These are phyloP conservation scores for Dicerorhinus sumatrensis DNA, from an alignment of 2,113 vertebrate genomes.

Conservation along the genomic window DNA sequence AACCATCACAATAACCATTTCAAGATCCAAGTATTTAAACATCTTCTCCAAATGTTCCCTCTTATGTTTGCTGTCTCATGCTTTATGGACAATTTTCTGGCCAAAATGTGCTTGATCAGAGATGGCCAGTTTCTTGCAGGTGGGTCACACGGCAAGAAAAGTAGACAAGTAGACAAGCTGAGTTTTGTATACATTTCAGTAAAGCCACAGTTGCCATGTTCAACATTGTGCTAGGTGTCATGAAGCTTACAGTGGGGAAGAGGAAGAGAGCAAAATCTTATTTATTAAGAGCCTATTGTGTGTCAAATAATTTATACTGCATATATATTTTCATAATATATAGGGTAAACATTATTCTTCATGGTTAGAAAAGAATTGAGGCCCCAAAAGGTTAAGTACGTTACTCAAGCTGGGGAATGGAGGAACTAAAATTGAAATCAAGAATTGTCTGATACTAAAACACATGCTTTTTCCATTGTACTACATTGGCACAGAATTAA, in stretches of 20 bases:
- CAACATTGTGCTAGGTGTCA: neutral
- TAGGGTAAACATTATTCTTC: neutral
- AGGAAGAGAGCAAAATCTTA: neutral
- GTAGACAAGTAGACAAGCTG: neutral
- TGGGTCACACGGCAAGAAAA: neutral
- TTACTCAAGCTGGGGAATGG: neutral
- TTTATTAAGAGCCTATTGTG: neutral
- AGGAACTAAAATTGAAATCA: neutral
- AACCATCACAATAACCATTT: neutral
- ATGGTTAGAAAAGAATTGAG: neutral
- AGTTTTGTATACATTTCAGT: neutral
- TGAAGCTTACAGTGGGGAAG: neutral
- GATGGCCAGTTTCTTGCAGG: neutral
- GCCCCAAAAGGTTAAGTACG: neutral
- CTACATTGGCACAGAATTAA: neutral
- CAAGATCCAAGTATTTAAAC: neutral
- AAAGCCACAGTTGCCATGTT: neutral
- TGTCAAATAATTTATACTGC: neutral
- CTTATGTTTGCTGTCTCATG: neutral
- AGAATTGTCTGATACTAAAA: conserved; percentile 10
- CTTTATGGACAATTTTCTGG: neutral
- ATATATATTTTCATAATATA: neutral
- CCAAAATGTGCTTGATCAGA: conserved; percentile 7
- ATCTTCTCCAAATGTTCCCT: neutral
- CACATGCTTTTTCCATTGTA: neutral